phyloP scores from a whole-genome alignment of 2,797 vertebrate genomes.

The Sebastiscus tertius region DNA sequence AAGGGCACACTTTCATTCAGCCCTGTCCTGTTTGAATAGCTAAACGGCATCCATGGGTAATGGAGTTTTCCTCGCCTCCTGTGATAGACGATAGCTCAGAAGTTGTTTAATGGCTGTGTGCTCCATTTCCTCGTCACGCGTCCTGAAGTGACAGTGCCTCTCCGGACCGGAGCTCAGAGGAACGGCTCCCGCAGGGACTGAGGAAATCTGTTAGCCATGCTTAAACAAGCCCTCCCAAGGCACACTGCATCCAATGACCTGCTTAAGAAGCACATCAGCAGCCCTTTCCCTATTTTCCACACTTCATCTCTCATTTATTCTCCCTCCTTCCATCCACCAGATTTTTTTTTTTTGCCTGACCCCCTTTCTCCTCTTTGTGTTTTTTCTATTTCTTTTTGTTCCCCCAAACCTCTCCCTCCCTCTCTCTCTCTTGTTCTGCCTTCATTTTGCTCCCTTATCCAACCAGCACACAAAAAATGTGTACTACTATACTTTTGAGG shows the following conservation, averaged over 20 bases:
- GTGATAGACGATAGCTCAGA: constrained; percentile 30
- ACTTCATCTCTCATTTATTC: constrained; percentile 68
- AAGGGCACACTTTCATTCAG: neutral
- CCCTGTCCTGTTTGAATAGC: constrained; percentile 24
- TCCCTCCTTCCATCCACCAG: constrained; percentile 25
- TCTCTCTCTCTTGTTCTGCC: neutral
- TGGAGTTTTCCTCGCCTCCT: constrained; percentile 23
- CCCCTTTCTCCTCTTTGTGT: constrained; percentile 43
- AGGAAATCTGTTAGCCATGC: constrained; percentile 77
- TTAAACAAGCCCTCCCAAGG: constrained; percentile 66
- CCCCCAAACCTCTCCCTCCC: neutral
- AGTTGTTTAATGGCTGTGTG: constrained; percentile 57
- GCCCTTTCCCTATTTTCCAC: constrained; percentile 65
- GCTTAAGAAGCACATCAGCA: constrained; percentile 74
- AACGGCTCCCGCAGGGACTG: constrained; percentile 52
- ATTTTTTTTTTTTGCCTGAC: constrained; percentile 46
- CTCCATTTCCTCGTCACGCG: constrained; percentile 59
- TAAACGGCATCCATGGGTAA: constrained; percentile 29
- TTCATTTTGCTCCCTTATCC: neutral
- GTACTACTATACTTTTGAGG: neutral
- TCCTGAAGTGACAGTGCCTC: constrained; percentile 50
- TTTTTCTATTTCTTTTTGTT: constrained; percentile 32
- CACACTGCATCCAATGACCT: constrained; percentile 72
- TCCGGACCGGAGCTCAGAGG: constrained; percentile 53
- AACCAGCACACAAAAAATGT: neutral